Evolutionary conservation across 2,888 invertebrate species (phyloP), one percentile per base, ranked within the genome.

Genomic region (Cheilosia vernalis): DNA sequence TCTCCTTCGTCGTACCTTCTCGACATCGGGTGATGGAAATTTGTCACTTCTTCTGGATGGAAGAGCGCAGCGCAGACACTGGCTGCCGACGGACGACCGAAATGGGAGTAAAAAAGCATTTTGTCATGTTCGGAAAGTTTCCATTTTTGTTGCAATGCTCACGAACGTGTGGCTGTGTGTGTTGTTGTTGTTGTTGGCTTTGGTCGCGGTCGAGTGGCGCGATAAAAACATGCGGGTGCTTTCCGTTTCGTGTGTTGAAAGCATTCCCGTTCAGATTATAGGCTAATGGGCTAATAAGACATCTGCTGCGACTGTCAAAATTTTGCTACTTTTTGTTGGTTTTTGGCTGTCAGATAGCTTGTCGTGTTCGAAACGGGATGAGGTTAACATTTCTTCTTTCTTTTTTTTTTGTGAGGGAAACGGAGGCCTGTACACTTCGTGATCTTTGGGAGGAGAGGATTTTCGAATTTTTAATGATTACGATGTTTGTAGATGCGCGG

Each of bases 1-100:
- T 0, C 17, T 7, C 0, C 27, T 5, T 4, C 1, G 6, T 6
- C 21, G 21, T 21, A 21, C 24, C 56, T 76, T 61, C 76, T 70
- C 72, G 81, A 85, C 76, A 76, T 85, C 85, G 70, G 66, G 77
- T 9, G 30, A 30, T 63, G 81, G 77, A 85, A 81, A 85, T 85
- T 85, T 85, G 85, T 85, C 85, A 81, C 72, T 81, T 85, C 81
- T 80, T 76, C 60, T 74, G 70, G 74, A 85, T 80, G 80, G 70
- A 40, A 69, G 69, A 70, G 74, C 73, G 24, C 79, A 79, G 27
- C 42, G 49, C 70, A 53, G 60, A 7, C 63, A 37, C 19, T 44
- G 10, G 9, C 47, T 33, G 27, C 27, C 55, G 42, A 24, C 69
- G 5, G 42, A 30, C 64, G 30, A 66, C 47, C 30, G 6, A 61